Evolutionary conservation across 2,113 vertebrate genomes (phyloP), one percentile per base, ranked within the genome.

Genomic region (Narcine bancroftii): DNA sequence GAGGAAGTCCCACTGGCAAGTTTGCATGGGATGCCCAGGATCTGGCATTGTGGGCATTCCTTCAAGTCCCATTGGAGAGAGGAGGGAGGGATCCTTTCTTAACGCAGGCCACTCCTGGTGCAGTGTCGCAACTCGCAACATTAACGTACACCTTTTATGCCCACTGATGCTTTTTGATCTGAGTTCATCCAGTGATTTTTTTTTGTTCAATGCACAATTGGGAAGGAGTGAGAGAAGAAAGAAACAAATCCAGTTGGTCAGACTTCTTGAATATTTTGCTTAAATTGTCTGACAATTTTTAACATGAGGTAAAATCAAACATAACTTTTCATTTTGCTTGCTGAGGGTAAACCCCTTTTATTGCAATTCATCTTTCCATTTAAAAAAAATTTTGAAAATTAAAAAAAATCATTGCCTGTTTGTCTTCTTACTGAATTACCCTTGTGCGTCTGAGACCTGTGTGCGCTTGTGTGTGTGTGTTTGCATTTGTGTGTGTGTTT

Each of bases 401-500:
- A n/a, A n/a, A n/a, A n/a, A n/a, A n/a, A n/a, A n/a, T 45, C 69
- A 19, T 69, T 42, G 36, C 47, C 3, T 89, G 36, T 91, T 13
- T 91, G 24, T 91, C 66, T 69, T 42, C 63, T 47, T 71, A 13
- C 15, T 9, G 45, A 36, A 60, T 60, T 11, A 24, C 33, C 26
- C 6, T 15, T 21, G 50, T 36, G 24, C 50, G 77, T 24, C 0
- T 89, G 36, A 53, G 83, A 53, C 45, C n/a, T 56, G 47, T 21
- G n/a, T 56, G 4, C 65, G 92, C 92, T 29, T 92, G 89, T 92
- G 92, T 87, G 39, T 93, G 53, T 75, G 50, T 85, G 66, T 92
- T 60, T 19, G 89, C 87, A 53, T 76, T 92, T 50, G 39, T 26
- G 42, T 69, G 50, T 33, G 11, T 45, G 19, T 77, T 10, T 50